Conservation (phyloP, 2,888 invertebrate genomes). For the Nowickia ferox region DNA sequence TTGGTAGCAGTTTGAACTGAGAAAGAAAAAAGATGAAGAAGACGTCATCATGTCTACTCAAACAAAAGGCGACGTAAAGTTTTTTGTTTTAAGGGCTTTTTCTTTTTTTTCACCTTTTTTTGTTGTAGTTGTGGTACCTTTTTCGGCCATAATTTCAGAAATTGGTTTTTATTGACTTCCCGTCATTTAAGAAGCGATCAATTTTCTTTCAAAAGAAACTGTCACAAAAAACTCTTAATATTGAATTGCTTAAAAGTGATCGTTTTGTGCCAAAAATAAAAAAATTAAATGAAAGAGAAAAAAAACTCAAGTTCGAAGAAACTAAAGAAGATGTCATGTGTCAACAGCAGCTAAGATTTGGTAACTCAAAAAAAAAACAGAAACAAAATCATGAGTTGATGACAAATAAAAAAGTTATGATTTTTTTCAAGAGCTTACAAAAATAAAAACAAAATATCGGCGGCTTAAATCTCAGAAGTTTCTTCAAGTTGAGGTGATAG, state of each 20-base stretch:
- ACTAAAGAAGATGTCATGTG: constrained; percentile 70
- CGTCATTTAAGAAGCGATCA: constrained; percentile 72
- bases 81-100: constrained; percentile 36
- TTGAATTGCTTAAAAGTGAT: constrained; percentile 51
- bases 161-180: constrained; percentile 74
- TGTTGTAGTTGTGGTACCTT: constrained; percentile 56
- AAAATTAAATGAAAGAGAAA: background rate
- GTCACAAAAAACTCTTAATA: constrained; percentile 44
- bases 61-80: constrained; percentile 37
- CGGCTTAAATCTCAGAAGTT: constrained; percentile 67
- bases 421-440: constrained; percentile 23
- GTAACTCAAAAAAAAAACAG: constrained; percentile 59
- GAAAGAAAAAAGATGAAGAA: constrained; percentile 67
- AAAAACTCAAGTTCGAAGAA: constrained; percentile 27
- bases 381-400: constrained; percentile 6
- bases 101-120: constrained; percentile 22
- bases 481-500: constrained; percentile 39
- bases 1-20: constrained; percentile 30
- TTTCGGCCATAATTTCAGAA: constrained; percentile 72
- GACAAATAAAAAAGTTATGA: constrained; percentile 67
- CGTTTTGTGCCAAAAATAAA: constrained; percentile 33
- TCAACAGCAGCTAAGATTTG: constrained; percentile 62
- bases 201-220: constrained; percentile 52
- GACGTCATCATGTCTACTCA: constrained; percentile 75
- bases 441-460: constrained; percentile 32